Percentiles rank a stretch among this genome's conserved stretches.
Conservation (phyloP, 2,113 vertebrate species). For the Daubentonia madagascariensis region DNA sequence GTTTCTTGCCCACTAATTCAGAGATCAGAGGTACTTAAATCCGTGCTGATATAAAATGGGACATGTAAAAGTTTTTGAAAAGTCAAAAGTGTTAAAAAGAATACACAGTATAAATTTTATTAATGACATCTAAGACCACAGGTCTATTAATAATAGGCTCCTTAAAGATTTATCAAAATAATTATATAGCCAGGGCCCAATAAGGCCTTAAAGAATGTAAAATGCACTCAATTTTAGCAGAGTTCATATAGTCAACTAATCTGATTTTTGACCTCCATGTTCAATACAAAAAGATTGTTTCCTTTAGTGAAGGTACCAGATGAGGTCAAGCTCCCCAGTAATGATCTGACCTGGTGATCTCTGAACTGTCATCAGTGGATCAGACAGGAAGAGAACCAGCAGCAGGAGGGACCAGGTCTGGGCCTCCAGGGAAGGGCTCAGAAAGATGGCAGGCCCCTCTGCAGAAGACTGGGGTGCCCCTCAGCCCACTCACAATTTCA, state of each 20-base stretch:
- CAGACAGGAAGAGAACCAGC: slow-evolving; percentile 81
- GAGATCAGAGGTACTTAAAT: neutral
- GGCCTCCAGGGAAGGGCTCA: slow-evolving; percentile 80
- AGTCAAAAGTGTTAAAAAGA: neutral
- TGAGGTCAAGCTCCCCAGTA: slow-evolving; percentile 56
- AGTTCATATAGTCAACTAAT: neutral
- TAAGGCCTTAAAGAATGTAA: neutral
- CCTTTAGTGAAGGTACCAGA: slow-evolving; percentile 39
- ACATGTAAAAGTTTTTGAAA: neutral
- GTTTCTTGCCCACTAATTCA: neutral
- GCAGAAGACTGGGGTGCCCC: slow-evolving; percentile 82
- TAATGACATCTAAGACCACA: neutral
- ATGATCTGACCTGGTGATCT: slow-evolving; percentile 82
- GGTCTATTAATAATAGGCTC: neutral
- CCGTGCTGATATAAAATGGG: neutral
- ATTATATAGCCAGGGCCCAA: neutral
- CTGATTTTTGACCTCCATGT: neutral
- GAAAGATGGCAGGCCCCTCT: slow-evolving; percentile 82
- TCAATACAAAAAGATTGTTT: neutral
- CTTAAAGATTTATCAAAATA: neutral
- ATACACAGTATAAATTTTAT: neutral
- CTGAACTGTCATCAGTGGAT: slow-evolving; percentile 84
- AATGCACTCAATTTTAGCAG: neutral
- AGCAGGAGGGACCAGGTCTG: slow-evolving; percentile 82
- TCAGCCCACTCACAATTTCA: slow-evolving; percentile 94